Evolutionary conservation across 2,888 invertebrate species (phyloP), one percentile per base, ranked within the genome.

Genomic region (Caenorhabditis sp.): DNA sequence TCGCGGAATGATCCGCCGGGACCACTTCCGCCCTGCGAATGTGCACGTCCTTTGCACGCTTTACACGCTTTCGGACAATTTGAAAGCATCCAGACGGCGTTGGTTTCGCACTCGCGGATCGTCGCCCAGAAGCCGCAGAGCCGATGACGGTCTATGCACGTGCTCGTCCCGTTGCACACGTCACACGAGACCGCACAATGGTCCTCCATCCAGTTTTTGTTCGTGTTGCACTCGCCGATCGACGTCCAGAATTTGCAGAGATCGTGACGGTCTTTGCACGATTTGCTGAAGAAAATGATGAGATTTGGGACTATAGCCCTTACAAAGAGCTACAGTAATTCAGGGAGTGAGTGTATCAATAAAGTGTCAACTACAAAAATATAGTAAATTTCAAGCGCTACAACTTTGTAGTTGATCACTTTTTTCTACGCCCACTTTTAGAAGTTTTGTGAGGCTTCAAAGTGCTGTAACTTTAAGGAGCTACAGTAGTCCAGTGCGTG

Each of bases 171-270:
- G 43, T 87, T 87, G 74, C 88, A 88, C 48, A 75, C 73, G 32
- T 87, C 86, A 52, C 88, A 88, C 4, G 86, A 85, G 24, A 88
- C 82, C 8, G 85, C 80, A 71, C 88, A 88, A 50, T 88, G 79
- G 41, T 84, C 83, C 1, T 76, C 79, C 88, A 88, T 88, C 88
- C 88, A 88, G n/a, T 87, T 86, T 26, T 80, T 78, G 55, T 88
- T 88, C 1, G 82, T 61, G 9, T 82, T 79, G 70, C 88, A 88
- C 48, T 88, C 88, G 20, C 86, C 87, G 50, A 89, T 89, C 9
- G 85, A 84, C 8, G 86, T 77, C 89, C 89, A 89, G 82, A 89
- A 89, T 62, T 86, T 86, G 83, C 89, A 89, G 17, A 88, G 77
- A 71, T 89, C 89, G 70, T 88, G 88, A 27, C 80, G 80, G 58